Evolutionary conservation across 2,113 vertebrate genomes (phyloP).

Genomic region (Glaucidium brasilianum): DNA sequence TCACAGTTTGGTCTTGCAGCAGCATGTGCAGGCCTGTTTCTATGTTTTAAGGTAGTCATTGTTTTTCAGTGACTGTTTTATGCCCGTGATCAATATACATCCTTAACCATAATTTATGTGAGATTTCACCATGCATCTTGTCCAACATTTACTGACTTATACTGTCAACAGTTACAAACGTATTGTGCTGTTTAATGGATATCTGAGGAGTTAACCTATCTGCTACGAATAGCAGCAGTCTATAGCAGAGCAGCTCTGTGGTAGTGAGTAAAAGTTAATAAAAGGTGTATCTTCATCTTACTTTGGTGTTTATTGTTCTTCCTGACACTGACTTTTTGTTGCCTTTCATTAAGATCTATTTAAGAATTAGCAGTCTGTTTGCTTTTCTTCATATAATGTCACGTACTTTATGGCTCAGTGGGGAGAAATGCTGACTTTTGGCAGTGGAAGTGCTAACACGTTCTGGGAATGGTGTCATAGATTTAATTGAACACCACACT

Average conservation of each 20-base stretch:
- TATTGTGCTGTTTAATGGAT: not conserved
- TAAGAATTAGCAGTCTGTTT: constrained; percentile 14
- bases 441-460: not conserved
- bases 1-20: not conserved
- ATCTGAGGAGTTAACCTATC: not conserved
- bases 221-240: not conserved
- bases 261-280: not conserved
- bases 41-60: not conserved
- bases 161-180: constrained; percentile 5
- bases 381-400: not conserved
- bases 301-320: constrained; percentile 4
- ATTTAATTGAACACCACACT: not conserved
- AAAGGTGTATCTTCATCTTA: not conserved
- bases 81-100: not conserved
- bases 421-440: not conserved
- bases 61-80: not conserved
- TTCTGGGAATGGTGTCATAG: not conserved
- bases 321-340: not conserved
- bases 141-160: constrained; percentile 16
- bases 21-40: not conserved
- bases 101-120: constrained; percentile 14
- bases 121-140: not conserved
- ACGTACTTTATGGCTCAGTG: not conserved
- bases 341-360: not conserved
- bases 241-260: not conserved